These are phyloP conservation scores for Watsonalla cultraria DNA, from an alignment of 2,888 invertebrate species.

Conservation along the genomic window DNA sequence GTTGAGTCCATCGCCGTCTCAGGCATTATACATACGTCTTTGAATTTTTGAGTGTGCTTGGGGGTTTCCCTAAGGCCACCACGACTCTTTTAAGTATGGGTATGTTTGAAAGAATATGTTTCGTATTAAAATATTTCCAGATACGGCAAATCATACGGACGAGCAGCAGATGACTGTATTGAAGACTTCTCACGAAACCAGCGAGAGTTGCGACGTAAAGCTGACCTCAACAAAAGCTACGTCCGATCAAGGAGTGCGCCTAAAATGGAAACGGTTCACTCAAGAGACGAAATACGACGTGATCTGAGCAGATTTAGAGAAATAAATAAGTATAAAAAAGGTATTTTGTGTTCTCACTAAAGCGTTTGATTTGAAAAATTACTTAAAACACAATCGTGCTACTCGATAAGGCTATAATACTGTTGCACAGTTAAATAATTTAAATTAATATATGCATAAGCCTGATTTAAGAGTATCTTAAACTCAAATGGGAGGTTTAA, in stretches of 20 bases:
- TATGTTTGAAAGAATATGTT: no score
- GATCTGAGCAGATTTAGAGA: conserved; percentile 73
- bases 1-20: conserved; percentile 4
- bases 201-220: conserved; percentile 55
- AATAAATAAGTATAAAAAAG: conserved; percentile 72
- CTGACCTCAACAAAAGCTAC: conserved; percentile 64
- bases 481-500: no score
- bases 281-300: conserved; percentile 74
- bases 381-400: background rate
- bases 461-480: no score
- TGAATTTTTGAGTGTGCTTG: no score
- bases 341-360: conserved; percentile 29
- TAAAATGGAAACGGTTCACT: conserved; percentile 76
- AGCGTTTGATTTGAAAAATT: background rate
- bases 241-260: conserved; percentile 75
- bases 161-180: conserved; percentile 80
- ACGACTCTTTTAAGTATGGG: no score
- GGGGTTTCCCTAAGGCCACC: no score
- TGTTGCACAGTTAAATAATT: no score
- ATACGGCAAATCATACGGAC: conserved; percentile 78
- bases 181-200: conserved; percentile 74
- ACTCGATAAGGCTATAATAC: no score
- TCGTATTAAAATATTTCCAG: conserved; percentile 39
- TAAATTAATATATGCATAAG: no score
- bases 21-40: no score